Evolutionary conservation across 2,888 invertebrate species (phyloP).

Genomic region (Margaritifera margaritifera): DNA sequence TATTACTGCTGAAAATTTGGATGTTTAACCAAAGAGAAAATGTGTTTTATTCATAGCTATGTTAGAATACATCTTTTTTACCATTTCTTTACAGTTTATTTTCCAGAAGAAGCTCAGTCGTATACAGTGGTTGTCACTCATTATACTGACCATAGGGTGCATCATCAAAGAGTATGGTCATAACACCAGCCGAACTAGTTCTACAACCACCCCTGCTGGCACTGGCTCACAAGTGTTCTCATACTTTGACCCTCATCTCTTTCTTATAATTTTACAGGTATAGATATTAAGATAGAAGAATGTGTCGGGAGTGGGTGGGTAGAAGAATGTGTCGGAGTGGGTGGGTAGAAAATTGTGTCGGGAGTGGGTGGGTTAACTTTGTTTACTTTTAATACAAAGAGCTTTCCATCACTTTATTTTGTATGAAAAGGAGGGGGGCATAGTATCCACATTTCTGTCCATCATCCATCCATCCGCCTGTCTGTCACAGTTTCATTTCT

Average conservation of each 20-base stretch:
- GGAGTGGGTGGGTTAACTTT: background rate
- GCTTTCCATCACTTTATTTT: too few species aligned
- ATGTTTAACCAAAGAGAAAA: background rate
- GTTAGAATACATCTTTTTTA: background rate
- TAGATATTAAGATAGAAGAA: background rate
- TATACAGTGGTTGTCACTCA: conserved; percentile 92
- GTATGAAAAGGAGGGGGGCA: too few species aligned
- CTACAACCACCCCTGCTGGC: background rate
- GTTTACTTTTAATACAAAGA: too few species aligned
- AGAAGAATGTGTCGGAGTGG: too few species aligned
- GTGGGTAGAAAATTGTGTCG: too few species aligned
- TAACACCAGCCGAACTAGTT: conserved; percentile 4
- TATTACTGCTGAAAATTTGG: background rate
- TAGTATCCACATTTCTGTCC: too few species aligned
- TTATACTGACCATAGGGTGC: conserved; percentile 89
- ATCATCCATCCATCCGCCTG: too few species aligned
- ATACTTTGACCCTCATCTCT: conserved; percentile 48
- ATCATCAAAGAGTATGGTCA: conserved; percentile 86
- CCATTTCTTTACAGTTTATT: conserved; percentile 79
- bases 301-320: background rate
- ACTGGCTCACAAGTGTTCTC: conserved; percentile 13
- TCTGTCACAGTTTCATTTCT: too few species aligned
- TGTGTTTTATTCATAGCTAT: background rate
- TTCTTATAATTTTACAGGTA: conserved; percentile 79
- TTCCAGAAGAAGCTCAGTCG: conserved; percentile 86